Conservation (phyloP, 2,113 vertebrate genomes). For the Elaphurus davidianus region DNA sequence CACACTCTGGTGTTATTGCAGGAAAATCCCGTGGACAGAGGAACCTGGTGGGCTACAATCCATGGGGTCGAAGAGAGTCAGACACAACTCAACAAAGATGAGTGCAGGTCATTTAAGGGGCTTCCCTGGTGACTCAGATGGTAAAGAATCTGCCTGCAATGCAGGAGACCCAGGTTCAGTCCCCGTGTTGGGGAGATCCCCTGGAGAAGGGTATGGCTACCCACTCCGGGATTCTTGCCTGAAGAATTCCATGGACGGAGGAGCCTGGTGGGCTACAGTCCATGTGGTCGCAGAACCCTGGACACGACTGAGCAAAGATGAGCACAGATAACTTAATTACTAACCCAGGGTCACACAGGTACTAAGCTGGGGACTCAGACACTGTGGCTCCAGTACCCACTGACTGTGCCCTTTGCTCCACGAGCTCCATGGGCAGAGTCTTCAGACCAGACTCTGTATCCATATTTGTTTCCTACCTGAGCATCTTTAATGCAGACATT, state of each 20-base stretch:
- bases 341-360: too few relatives aligned
- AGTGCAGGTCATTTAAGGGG: neutral
- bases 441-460: neutral
- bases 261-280: neutral
- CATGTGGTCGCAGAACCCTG: neutral
- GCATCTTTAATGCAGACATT: neutral
- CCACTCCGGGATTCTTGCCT: neutral
- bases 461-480: neutral
- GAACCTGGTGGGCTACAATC: neutral
- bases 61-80: neutral
- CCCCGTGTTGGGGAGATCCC: neutral
- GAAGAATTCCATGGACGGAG: neutral
- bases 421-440: neutral
- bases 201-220: neutral
- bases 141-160: neutral
- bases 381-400: rapidly evolving
- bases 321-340: neutral
- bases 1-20: neutral
- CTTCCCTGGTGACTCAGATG: neutral
- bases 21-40: neutral
- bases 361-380: neutral
- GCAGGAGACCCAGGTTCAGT: neutral
- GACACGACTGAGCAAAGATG: neutral
- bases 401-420: neutral
- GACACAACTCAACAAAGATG: neutral